Percentiles rank a stretch among this genome's conserved stretches.
These are phyloP conservation scores for Athalia rosae DNA, from an alignment of 2,888 invertebrate species.

Conservation along the genomic window DNA sequence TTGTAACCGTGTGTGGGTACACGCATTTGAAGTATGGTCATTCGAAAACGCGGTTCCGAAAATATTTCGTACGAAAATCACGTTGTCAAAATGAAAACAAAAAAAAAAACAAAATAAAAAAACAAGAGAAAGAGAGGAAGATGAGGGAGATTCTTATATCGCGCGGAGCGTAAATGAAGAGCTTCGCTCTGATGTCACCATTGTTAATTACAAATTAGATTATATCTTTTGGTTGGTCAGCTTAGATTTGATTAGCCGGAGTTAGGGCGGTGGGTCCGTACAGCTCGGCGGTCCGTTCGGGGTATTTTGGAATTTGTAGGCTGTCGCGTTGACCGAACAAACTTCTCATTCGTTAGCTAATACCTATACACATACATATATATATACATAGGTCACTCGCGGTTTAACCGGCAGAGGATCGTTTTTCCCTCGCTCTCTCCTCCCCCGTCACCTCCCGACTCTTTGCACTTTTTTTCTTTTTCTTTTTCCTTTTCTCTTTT, in stretches of 20 bases:
- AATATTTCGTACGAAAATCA: too few relatives aligned
- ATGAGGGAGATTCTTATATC: not conserved
- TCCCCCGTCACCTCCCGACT: not conserved
- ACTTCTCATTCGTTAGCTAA: conserved; percentile 12
- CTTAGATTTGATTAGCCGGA: conserved; percentile 27
- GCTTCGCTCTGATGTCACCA: not conserved
- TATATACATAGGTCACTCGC: not conserved
- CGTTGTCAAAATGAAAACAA: too few relatives aligned
- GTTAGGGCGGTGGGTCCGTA: conserved; percentile 1
- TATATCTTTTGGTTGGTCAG: conserved; percentile 5
- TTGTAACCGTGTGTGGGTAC: too few relatives aligned
- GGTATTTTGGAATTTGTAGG: conserved; percentile 9
- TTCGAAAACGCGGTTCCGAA: too few relatives aligned
- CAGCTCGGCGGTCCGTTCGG: too few relatives aligned
- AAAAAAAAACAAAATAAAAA: too few relatives aligned
- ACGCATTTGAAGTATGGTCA: too few relatives aligned
- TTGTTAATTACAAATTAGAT: conserved; percentile 23
- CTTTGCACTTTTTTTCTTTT: not conserved
- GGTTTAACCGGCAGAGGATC: too few relatives aligned
- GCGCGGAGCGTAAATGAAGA: not conserved
- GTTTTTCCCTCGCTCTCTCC: conserved; percentile 2
- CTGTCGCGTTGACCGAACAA: not conserved
- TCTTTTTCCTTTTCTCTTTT: not conserved
- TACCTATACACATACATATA: not conserved
- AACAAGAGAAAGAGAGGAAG: too few relatives aligned